These are phyloP conservation scores for Megaptera novaeangliae DNA, from an alignment of 2,113 vertebrate genomes.

Conservation along the genomic window DNA sequence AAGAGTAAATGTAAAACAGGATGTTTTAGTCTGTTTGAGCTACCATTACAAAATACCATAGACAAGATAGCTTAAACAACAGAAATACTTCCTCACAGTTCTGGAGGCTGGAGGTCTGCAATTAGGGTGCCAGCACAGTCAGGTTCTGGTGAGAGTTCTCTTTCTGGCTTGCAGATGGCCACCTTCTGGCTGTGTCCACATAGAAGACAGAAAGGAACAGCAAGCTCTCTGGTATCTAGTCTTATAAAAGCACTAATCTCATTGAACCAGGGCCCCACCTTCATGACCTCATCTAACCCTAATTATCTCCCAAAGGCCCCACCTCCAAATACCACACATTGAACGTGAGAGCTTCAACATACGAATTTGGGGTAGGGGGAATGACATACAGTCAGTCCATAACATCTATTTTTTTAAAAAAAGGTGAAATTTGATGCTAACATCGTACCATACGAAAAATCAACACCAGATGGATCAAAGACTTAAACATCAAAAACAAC, in stretches of 20 bases:
- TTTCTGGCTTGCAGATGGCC: background rate
- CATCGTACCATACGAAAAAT: background rate
- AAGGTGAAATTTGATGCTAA: background rate
- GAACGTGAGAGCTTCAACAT: background rate
- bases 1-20: background rate
- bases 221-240: background rate
- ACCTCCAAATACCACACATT: background rate
- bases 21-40: background rate
- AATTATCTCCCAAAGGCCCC: background rate
- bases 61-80: background rate
- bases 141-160: background rate
- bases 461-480: background rate
- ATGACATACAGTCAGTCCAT: background rate
- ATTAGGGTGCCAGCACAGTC: no score
- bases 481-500: background rate
- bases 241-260: background rate
- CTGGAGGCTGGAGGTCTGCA: background rate
- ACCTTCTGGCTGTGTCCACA: background rate
- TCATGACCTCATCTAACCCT: background rate
- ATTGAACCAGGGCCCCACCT: background rate
- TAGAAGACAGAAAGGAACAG: background rate
- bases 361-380: background rate
- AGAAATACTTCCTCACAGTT: background rate
- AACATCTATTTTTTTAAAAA: background rate
- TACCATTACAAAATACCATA: background rate